Percentiles rank a stretch among this genome's conserved stretches.
Conservation (phyloP, 2,113 vertebrate species). For the Thermophis baileyi region DNA sequence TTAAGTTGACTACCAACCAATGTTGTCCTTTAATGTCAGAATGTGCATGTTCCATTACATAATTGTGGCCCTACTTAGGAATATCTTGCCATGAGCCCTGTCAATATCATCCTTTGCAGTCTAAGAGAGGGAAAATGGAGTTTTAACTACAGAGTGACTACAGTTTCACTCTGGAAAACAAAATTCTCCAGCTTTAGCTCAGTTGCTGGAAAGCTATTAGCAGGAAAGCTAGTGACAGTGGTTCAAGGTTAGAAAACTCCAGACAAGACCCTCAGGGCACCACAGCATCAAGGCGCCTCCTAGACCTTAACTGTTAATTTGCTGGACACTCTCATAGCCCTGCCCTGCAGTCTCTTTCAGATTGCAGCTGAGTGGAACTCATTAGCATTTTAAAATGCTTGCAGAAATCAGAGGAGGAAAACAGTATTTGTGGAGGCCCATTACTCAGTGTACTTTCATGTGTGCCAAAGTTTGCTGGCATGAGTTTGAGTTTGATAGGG, state of each 20-base stretch:
- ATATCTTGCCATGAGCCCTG: not conserved
- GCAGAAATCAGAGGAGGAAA: slow-evolving; percentile 66
- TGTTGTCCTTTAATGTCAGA: not conserved
- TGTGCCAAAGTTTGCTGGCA: slow-evolving; percentile 79
- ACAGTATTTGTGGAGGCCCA: slow-evolving; percentile 73
- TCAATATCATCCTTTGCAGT: not conserved
- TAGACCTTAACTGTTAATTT: slow-evolving; percentile 63
- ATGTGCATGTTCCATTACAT: not conserved
- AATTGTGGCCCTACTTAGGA: not conserved
- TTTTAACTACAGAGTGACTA: slow-evolving; percentile 19
- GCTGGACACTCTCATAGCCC: slow-evolving; percentile 63
- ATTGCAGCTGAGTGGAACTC: slow-evolving; percentile 67
- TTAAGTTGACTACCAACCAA: not conserved
- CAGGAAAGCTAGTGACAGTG: slow-evolving; percentile 50
- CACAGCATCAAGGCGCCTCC: slow-evolving; percentile 65
- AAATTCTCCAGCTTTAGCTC: slow-evolving; percentile 27
- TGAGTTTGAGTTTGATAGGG: slow-evolving; percentile 75
- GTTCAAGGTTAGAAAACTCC: slow-evolving; percentile 58
- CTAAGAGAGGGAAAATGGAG: not conserved
- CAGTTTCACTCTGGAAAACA: slow-evolving; percentile 42
- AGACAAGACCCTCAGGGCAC: slow-evolving; percentile 55
- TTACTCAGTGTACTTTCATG: slow-evolving; percentile 72
- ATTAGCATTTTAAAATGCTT: slow-evolving; percentile 80
- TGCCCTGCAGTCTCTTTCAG: slow-evolving; percentile 55
- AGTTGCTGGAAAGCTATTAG: slow-evolving; percentile 48